A percentile compares a stretch with the other conserved stretches of the same genome.
Evolutionary conservation across 92 coral and sea anemone genomes (phyloP).

Genomic region (Zoanthus solanderi): DNA sequence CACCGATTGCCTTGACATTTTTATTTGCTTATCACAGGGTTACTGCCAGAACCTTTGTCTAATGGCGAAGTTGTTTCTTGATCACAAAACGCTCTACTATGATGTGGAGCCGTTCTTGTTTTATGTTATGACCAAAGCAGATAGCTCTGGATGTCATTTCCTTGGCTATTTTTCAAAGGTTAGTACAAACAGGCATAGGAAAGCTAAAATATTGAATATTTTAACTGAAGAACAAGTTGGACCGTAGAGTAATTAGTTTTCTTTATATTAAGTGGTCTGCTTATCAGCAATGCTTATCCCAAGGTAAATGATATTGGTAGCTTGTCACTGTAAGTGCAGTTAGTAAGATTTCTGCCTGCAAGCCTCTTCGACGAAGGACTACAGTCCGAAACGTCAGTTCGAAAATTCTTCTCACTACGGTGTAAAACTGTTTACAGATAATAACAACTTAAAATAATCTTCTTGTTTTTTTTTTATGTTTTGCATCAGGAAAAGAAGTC

Average conservation of each 20-base stretch:
- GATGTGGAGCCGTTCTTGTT: constrained; percentile 99
- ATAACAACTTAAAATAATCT: not conserved
- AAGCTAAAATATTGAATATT: not conserved
- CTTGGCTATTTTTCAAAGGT: constrained; percentile 99
- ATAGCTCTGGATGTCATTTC: constrained; percentile 91
- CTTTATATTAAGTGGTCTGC: too few relatives aligned
- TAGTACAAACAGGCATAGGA: not conserved
- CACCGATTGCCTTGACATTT: not conserved
- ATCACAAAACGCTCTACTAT: constrained; percentile 96
- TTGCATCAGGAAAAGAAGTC: constrained; percentile 91
- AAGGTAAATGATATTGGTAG: too few relatives aligned
- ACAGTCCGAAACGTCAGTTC: too few relatives aligned
- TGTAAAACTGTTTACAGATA: not conserved
- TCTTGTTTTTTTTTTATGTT: not conserved
- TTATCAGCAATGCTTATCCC: too few relatives aligned
- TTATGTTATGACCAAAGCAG: constrained; percentile 96
- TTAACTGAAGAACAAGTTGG: not conserved
- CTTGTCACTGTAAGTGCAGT: too few relatives aligned
- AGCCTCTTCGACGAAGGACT: too few relatives aligned
- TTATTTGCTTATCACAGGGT: constrained; percentile 33
- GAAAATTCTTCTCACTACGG: too few relatives aligned
- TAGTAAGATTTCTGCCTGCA: too few relatives aligned
- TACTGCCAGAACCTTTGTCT: constrained; percentile 98
- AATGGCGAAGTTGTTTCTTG: constrained; percentile 94
- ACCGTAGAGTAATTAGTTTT: too few relatives aligned